phyloP scores from a whole-genome alignment of 2,888 invertebrate species.

The Rotaria macrura region DNA sequence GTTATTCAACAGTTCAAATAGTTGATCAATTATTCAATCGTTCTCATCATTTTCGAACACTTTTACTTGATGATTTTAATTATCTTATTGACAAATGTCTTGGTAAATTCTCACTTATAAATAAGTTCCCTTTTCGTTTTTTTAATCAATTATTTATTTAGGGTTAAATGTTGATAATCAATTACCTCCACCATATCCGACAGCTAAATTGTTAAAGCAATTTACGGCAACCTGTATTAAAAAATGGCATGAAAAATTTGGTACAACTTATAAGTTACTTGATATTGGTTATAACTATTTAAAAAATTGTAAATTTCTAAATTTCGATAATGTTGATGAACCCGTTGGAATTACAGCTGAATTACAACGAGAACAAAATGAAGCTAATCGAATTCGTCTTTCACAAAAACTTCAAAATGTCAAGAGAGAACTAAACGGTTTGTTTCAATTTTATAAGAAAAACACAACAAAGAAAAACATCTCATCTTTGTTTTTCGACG shows the following conservation, averaged over 20 bases:
- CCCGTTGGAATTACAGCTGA: slow-evolving; percentile 42
- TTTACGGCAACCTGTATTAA: slow-evolving; percentile 51
- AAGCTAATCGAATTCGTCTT: slow-evolving; percentile 39
- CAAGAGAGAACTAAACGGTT: slow-evolving; percentile 44
- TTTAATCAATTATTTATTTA: neutral
- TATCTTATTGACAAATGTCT: slow-evolving; percentile 51
- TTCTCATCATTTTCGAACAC: slow-evolving; percentile 53
- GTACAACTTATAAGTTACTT: slow-evolving; percentile 51
- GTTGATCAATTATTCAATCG: slow-evolving; percentile 53
- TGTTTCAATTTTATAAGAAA: neutral
- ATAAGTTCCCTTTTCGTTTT: neutral
- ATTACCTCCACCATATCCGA: slow-evolving; percentile 53
- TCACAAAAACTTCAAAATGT: slow-evolving; percentile 42
- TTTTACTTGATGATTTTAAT: slow-evolving; percentile 50
- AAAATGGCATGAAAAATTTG: slow-evolving; percentile 53
- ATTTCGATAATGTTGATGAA: slow-evolving; percentile 48
- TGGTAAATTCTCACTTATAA: slow-evolving; percentile 40
- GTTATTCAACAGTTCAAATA: slow-evolving; percentile 53
- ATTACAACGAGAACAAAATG: slow-evolving; percentile 41
- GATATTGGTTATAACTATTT: slow-evolving; percentile 51
- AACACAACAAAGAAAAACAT: too few species aligned
- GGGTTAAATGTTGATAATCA: slow-evolving; percentile 47
- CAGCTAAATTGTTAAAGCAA: slow-evolving; percentile 50
- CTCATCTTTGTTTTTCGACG: neutral
- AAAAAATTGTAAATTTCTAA: slow-evolving; percentile 49